Evolutionary conservation across 1,140 invertebrate species (phyloP), one percentile per base, ranked within the genome.

Genomic region (Aphidius gifuensis): DNA sequence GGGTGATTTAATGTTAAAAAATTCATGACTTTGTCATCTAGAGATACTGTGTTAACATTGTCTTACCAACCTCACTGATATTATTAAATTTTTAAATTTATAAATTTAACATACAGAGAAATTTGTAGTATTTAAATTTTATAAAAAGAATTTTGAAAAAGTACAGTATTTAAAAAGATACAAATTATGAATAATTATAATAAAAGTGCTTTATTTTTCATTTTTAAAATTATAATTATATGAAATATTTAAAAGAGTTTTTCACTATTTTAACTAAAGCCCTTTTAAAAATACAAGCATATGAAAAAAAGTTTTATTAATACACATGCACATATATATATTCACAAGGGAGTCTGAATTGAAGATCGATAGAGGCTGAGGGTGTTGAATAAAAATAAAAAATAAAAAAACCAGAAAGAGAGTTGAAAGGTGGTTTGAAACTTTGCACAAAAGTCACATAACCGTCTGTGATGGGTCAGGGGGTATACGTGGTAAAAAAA

Each of bases 371-470:
- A 56, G 64, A 21, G 2, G 50, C 4, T 23, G 53, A 40, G n/a
- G 39, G 38, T 11, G 53, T 11, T 38, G 5, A 9, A 16, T 16
- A 16, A 39, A 40, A 40, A 43, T 38, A n/a, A 8, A 21, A 5
- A 40, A 39, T 3, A 32, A 32, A 32, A 32, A 32, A 16, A 16
- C 16, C 23, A 48, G 55, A 48, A 45, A 46, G n/a, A 46, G n/a
- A 55, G 47, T 47, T 39, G 23, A 44, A 46, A n/a, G 42, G 44
- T 16, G 38, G 45, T 53, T 49, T 43, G 50, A 9, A 61, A 56
- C 46, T 62, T 62, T 50, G 38, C 46, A 62, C 57, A 57, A 66
- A 66, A 66, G 58, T 66, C 61, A 62, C 61, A 62, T 62, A 66
- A 62, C 40, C 60, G 61, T 66, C 53, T 40, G 47, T 16, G 47